A percentile compares a stretch with the other conserved stretches of the same genome.
Evolutionary conservation across 2,888 invertebrate species (phyloP).

Genomic region (Drosophila recens): DNA sequence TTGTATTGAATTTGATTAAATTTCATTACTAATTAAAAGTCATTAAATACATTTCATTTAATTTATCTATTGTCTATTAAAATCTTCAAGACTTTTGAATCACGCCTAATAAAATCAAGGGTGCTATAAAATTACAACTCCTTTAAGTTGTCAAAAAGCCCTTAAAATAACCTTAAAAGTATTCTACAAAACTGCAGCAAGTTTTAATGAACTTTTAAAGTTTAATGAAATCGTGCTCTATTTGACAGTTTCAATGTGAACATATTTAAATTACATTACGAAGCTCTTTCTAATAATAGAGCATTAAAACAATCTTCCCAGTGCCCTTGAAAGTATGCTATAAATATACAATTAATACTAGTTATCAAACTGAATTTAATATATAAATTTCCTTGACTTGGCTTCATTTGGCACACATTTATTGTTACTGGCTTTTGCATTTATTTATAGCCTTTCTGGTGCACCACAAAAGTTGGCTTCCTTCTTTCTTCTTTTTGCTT

Average conservation of each 20-base stretch:
- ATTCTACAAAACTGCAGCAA: slow-evolving; percentile 7
- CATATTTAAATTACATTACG: neutral
- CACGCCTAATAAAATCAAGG: too few species aligned
- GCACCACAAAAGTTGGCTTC: slow-evolving; percentile 10
- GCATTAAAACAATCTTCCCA: neutral
- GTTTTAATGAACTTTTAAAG: neutral
- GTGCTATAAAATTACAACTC: too few species aligned
- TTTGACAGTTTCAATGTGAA: neutral
- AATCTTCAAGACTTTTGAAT: too few species aligned
- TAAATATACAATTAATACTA: slow-evolving; percentile 2
- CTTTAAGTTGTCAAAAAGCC: too few species aligned
- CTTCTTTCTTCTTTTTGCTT: neutral
- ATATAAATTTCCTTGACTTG: slow-evolving; percentile 4
- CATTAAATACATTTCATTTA: too few species aligned
- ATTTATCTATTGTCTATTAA: too few species aligned
- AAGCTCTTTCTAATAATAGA: neutral
- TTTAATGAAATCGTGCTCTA: too few species aligned
- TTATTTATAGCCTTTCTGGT: slow-evolving; percentile 19
- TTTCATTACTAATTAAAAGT: too few species aligned
- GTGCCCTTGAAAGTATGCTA: neutral
- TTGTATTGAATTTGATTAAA: too few species aligned
- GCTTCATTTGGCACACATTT: slow-evolving; percentile 4
- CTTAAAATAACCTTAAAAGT: neutral
- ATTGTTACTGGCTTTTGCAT: neutral
- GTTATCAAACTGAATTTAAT: neutral